These are phyloP conservation scores for Clarias fuscus DNA, from an alignment of 2,797 vertebrate genomes.

Conservation along the genomic window DNA sequence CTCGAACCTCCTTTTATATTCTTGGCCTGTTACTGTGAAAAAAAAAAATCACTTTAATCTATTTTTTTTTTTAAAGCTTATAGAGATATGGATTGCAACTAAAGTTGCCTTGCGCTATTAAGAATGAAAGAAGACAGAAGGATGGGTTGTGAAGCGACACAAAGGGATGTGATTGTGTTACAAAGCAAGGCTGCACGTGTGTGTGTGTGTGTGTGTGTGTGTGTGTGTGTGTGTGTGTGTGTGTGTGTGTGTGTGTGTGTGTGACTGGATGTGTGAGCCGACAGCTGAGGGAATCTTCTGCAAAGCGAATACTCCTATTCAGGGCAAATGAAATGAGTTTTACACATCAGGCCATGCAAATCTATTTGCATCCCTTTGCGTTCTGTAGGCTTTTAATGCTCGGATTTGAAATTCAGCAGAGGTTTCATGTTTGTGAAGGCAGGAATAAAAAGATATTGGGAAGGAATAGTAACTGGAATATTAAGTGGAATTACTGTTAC, in stretches of 20 bases:
- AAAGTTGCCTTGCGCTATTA: conserved; percentile 17
- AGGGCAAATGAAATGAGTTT: neutral
- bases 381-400: neutral
- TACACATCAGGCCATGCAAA: neutral
- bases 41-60: neutral
- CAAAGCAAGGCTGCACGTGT: neutral
- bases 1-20: conserved; percentile 27
- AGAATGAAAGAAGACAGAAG: neutral
- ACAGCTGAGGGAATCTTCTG: conserved; percentile 12
- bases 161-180: conserved; percentile 15
- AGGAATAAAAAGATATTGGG: neutral
- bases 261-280: neutral
- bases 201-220: conserved; percentile 9
- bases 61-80: neutral
- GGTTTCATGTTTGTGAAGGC: neutral
- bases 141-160: conserved; percentile 12
- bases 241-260: neutral
- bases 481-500: neutral
- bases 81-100: neutral
- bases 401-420: neutral
- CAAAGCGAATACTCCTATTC: neutral
- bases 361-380: neutral
- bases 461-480: neutral
- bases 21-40: conserved; percentile 7
- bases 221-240: conserved; percentile 3